Evolutionary conservation across 2,113 vertebrate species (phyloP).

Genomic region (Felis catus): DNA sequence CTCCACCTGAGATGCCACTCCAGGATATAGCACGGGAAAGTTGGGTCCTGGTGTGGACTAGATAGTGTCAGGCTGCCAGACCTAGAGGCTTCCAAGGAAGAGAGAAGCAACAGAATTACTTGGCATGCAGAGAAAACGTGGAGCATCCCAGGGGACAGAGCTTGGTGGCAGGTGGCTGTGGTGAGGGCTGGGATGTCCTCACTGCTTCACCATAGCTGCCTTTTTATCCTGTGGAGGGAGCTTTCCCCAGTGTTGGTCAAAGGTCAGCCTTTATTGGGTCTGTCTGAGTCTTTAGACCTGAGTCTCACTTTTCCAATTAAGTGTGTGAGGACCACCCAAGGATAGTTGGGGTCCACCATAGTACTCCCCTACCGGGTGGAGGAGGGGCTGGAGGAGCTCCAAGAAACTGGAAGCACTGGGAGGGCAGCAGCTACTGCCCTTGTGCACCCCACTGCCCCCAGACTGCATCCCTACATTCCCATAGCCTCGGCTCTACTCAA

Average conservation of each 20-base stretch:
- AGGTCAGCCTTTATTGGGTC: conserved; percentile 60
- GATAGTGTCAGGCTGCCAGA: not conserved
- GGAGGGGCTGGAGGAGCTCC: not conserved
- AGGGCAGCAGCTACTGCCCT: not conserved
- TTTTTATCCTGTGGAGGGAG: not conserved
- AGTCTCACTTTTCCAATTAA: conserved; percentile 61
- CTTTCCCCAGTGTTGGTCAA: not conserved
- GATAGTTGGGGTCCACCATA: not conserved
- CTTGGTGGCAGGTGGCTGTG: conserved; percentile 26
- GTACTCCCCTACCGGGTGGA: not conserved
- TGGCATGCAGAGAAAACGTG: conserved; percentile 35
- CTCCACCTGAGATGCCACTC: conserved; percentile 35
- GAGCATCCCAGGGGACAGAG: not conserved
- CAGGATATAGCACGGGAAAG: not conserved
- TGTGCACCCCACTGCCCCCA: not conserved
- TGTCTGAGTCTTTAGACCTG: conserved; percentile 53
- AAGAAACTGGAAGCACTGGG: not conserved
- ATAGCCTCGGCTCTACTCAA: not conserved
- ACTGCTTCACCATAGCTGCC: not conserved
- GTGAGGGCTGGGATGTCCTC: conserved; percentile 57
- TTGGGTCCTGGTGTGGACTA: not conserved
- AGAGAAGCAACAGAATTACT: conserved; percentile 12
- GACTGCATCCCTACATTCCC: not conserved
- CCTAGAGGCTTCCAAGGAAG: conserved; percentile 57
- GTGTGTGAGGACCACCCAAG: conserved; percentile 53